Evolutionary conservation across 2,888 invertebrate genomes (phyloP).

Genomic region (Tenodera sinensis): DNA sequence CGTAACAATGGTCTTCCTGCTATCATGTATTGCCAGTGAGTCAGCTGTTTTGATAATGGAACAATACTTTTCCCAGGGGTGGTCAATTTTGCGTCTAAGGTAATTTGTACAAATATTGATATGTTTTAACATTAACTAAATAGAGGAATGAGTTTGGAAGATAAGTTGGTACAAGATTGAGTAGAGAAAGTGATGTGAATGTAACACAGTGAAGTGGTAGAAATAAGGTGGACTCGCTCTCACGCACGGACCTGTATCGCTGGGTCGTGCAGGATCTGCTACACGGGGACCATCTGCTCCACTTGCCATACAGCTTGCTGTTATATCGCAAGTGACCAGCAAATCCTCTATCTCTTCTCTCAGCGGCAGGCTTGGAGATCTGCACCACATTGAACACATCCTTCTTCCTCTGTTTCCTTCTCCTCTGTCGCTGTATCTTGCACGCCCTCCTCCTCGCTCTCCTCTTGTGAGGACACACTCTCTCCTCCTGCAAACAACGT

Average conservation of each 20-base stretch:
- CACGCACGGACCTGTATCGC: conserved; percentile 60
- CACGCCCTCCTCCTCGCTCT: not conserved
- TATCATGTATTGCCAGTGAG: no score
- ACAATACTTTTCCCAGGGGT: no score
- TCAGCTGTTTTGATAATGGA: no score
- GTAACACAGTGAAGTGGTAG: no score
- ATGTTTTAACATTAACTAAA: no score
- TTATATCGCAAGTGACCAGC: not conserved
- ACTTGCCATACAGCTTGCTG: conserved; percentile 56
- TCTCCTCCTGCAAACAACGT: not conserved
- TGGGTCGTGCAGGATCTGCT: conserved; percentile 74
- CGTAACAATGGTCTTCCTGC: no score
- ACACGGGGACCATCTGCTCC: conserved; percentile 83
- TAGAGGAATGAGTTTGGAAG: no score
- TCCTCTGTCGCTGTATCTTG: not conserved
- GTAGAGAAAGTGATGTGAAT: no score
- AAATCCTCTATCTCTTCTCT: not conserved
- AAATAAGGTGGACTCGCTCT: no score
- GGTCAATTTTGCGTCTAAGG: no score
- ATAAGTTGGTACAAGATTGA: no score
- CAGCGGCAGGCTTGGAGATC: not conserved
- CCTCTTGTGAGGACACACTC: not conserved
- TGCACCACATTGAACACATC: not conserved
- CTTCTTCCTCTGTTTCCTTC: not conserved
- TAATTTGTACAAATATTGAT: no score